A percentile compares a stretch with the other conserved stretches of the same genome.
Conservation (phyloP, 2,888 invertebrate species). For the Clistopyga incitator region DNA sequence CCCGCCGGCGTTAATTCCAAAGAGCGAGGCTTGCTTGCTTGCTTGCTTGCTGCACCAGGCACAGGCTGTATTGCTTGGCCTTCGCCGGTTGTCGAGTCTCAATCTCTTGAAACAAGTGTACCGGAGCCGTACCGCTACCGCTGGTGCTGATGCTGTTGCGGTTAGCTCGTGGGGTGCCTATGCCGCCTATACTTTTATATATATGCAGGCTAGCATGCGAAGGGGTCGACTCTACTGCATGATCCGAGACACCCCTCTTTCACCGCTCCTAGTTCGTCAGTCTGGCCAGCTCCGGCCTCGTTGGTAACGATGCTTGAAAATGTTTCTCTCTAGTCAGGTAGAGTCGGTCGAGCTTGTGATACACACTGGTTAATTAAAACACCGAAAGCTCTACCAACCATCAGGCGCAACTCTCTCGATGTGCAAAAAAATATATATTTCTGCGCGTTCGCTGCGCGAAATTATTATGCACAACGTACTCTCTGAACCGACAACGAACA, state of each 20-base stretch:
- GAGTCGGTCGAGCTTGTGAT: constrained; percentile 6
- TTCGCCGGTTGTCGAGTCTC: constrained; percentile 53
- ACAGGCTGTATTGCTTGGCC: constrained; percentile 14
- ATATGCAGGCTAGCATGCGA: neutral
- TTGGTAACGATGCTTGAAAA: constrained; percentile 52
- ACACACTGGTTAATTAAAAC: constrained; percentile 53
- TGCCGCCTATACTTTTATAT: constrained; percentile 31
- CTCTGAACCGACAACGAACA: neutral
- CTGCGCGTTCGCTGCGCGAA: neutral
- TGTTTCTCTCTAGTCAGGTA: constrained; percentile 44
- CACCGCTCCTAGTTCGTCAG: constrained; percentile 4
- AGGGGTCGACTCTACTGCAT: constrained; percentile 5
- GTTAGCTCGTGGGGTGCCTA: constrained; percentile 17
- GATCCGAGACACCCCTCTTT: constrained; percentile 23
- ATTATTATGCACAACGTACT: neutral
- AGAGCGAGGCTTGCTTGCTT: constrained; percentile 46
- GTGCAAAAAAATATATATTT: constrained; percentile 21
- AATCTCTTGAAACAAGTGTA: constrained; percentile 55
- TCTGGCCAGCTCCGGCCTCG: constrained; percentile 8
- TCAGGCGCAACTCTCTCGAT: constrained; percentile 1
- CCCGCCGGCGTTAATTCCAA: constrained; percentile 61
- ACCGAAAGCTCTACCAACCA: constrained; percentile 14
- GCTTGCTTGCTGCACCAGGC: constrained; percentile 22
- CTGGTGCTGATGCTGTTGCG: constrained; percentile 22
- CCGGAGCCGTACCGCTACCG: constrained; percentile 8